Percentiles rank a stretch among this genome's conserved stretches.
These are phyloP conservation scores for Calliopsis andreniformis DNA, from an alignment of 1,140 invertebrate species.

Conservation along the genomic window DNA sequence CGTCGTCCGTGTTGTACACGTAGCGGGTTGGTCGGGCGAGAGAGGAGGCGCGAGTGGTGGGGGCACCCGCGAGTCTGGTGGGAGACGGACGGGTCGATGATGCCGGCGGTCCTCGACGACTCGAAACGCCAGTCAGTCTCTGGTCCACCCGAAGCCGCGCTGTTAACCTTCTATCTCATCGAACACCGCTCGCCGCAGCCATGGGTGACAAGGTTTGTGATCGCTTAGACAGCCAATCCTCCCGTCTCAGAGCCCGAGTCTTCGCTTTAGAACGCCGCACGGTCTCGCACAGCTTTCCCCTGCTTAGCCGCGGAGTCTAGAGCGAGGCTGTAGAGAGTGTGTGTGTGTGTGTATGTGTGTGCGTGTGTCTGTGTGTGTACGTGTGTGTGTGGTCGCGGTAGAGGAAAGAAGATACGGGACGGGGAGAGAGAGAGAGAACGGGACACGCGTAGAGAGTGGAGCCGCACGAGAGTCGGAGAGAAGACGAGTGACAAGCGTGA, in stretches of 20 bases:
- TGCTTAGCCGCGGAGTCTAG: too few relatives aligned
- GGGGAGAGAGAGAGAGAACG: background rate
- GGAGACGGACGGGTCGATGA: slow-evolving; percentile 77
- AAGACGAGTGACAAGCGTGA: slow-evolving; percentile 35
- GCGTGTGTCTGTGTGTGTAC: background rate
- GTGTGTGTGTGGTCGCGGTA: slow-evolving; percentile 8
- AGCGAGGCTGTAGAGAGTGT: slow-evolving; percentile 11
- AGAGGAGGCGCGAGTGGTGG: slow-evolving; percentile 9
- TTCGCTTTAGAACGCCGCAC: slow-evolving; percentile 13
- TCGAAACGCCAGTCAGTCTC: slow-evolving; percentile 78
- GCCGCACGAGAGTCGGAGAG: slow-evolving; percentile 18
- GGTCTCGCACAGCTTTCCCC: slow-evolving; percentile 21
- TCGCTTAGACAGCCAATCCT: slow-evolving; percentile 52
- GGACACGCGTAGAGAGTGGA: slow-evolving; percentile 1
- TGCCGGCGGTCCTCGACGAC: slow-evolving; percentile 77
- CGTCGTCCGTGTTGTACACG: slow-evolving; percentile 4
- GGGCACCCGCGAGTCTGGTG: slow-evolving; percentile 46
- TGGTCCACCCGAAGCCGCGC: slow-evolving; percentile 78
- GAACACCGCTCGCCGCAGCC: slow-evolving; percentile 77
- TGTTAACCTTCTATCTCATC: slow-evolving; percentile 76
- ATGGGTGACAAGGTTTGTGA: slow-evolving; percentile 81
- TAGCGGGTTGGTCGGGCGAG: slow-evolving; percentile 25
- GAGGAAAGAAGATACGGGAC: slow-evolving; percentile 2
- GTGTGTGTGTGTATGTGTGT: slow-evolving; percentile 5
- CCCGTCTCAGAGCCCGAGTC: slow-evolving; percentile 13